Conservation (phyloP, 2,113 vertebrate species). For the Calyptommatus sinebrachiatus region DNA sequence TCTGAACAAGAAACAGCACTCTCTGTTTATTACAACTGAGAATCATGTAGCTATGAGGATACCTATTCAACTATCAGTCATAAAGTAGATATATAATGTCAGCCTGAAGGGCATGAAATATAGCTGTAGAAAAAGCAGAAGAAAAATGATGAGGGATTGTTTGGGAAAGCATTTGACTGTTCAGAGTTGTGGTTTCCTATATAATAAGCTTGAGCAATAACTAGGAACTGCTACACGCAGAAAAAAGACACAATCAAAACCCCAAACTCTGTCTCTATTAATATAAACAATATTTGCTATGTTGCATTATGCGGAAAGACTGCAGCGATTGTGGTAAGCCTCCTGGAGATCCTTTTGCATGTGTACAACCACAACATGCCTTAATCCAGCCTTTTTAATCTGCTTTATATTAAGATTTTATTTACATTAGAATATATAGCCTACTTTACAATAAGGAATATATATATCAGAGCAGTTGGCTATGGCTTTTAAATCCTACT, state of each 20-base stretch:
- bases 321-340: not conserved
- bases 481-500: not conserved
- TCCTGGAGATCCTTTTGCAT: not conserved
- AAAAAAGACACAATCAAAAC: not conserved
- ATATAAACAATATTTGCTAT: not conserved
- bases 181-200: not conserved
- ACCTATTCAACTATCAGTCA: not conserved
- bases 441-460: not conserved
- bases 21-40: not conserved
- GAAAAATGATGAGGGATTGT: not conserved
- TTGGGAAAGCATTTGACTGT: not conserved
- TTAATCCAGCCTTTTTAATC: not conserved
- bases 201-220: not conserved
- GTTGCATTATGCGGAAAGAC: not conserved
- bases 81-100: not conserved
- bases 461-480: not conserved
- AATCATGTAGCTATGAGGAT: not conserved
- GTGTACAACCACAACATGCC: not conserved
- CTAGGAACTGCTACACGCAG: not conserved
- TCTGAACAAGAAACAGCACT: not conserved
- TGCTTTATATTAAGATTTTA: not conserved
- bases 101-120: not conserved
- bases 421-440: not conserved
- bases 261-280: no score
- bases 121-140: not conserved